Evolutionary conservation across 2,797 vertebrate species (phyloP).

Genomic region (Spinibarbus caldwelli): DNA sequence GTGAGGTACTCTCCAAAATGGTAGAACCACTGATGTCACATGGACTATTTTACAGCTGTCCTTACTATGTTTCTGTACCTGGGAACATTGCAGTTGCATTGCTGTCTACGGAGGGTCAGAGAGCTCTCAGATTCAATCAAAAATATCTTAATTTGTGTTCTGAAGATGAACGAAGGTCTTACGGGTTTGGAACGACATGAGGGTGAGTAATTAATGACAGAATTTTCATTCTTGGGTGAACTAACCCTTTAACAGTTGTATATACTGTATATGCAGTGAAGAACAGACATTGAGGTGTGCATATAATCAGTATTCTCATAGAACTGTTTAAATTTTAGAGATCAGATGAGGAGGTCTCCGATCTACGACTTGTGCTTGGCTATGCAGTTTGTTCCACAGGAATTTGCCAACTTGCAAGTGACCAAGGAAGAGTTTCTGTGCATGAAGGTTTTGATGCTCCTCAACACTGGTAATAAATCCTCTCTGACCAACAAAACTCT

Average conservation of each 20-base stretch:
- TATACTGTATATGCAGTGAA: background rate
- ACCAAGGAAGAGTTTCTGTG: conserved; percentile 95
- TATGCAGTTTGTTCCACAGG: conserved; percentile 96
- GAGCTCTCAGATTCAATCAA: too few species aligned
- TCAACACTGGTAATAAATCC: conserved; percentile 88
- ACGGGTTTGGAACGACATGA: too few species aligned
- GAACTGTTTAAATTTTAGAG: conserved; percentile 72
- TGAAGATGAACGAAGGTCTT: too few species aligned
- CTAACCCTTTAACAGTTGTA: background rate
- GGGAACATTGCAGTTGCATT: too few species aligned
- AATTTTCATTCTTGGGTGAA: too few species aligned
- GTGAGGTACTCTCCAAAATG: too few species aligned
- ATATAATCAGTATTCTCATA: background rate
- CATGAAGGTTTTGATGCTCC: conserved; percentile 96
- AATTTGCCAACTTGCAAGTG: conserved; percentile 93
- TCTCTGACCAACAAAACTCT: background rate
- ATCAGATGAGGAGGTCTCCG: conserved; percentile 91
- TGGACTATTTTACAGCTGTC: too few species aligned
- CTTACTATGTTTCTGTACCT: too few species aligned
- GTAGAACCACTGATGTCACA: too few species aligned
- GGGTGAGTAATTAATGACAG: too few species aligned
- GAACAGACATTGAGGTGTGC: background rate
- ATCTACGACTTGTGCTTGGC: conserved; percentile 93
- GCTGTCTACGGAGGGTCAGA: too few species aligned
- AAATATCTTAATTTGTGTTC: too few species aligned